A percentile compares a stretch with the other conserved stretches of the same genome.
These are phyloP conservation scores for Capitulum mitella DNA, from an alignment of 2,888 invertebrate species.

Conservation along the genomic window DNA sequence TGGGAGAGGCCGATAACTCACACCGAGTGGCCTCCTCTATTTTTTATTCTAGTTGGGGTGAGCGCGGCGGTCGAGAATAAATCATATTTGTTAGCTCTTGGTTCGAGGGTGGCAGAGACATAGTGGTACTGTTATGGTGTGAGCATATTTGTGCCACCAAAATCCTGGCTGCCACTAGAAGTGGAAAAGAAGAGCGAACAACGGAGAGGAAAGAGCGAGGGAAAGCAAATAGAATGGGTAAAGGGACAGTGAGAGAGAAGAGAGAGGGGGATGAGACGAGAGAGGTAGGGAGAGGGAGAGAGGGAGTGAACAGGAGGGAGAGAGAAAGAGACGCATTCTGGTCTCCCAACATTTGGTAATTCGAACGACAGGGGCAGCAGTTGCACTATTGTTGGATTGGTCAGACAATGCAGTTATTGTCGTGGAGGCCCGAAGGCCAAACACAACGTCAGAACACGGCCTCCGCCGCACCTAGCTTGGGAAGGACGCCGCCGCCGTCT, in stretches of 20 bases:
- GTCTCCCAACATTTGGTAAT: too few species aligned
- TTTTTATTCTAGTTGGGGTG: conserved; percentile 15
- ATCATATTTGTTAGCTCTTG: conserved; percentile 16
- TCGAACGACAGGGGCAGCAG: too few species aligned
- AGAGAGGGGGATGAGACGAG: background rate
- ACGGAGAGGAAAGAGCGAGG: background rate
- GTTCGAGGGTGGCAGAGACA: conserved; percentile 17
- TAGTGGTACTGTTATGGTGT: background rate
- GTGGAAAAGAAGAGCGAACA: too few species aligned
- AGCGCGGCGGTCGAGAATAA: background rate
- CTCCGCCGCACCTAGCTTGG: too few species aligned
- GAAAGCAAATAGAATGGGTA: background rate
- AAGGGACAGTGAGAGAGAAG: background rate
- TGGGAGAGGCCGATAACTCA: background rate
- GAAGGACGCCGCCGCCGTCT: too few species aligned
- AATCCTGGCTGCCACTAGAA: background rate
- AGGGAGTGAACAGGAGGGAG: too few species aligned
- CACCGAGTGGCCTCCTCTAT: background rate
- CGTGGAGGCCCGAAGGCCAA: too few species aligned
- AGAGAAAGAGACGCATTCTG: too few species aligned
- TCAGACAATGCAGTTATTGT: too few species aligned
- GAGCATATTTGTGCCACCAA: background rate
- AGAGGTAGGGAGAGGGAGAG: too few species aligned
- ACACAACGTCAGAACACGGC: too few species aligned
- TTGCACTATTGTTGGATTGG: too few species aligned